Evolutionary conservation across 1,140 invertebrate species (phyloP), one percentile per base, ranked within the genome.

Genomic region (Pomacea maculata): DNA sequence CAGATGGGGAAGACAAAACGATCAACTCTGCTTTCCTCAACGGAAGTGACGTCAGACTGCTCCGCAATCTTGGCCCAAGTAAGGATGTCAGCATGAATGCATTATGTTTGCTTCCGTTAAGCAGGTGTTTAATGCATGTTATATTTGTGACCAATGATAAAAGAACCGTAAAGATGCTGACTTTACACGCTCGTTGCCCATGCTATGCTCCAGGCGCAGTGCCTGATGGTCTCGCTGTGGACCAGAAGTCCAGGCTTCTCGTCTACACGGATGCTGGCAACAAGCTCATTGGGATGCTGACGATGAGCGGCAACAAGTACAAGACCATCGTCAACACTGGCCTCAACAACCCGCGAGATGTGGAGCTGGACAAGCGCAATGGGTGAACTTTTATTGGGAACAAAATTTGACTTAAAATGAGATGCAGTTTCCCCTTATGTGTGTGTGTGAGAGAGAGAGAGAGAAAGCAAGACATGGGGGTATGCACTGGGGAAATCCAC

Each of bases 311-410:
- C 10, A 82, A 80, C 55, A 73, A 71, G 12, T 73, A 95, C 80
- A 97, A 96, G 34, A 6, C 34, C 10, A 92, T 99, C 11, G 95
- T 99, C 76, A 94, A 93, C 85, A 95, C 96, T 88, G 93, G 93
- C 25, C 92, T 99, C 15, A 96, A 98, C 88, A 96, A 99, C 91
- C 98, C 98, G 0, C 94, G 97, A 87, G 96, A 96, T 1, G 97
- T 99, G 84, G 97, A 96, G 6, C 92, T 99, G 6, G 97, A 99
- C 94, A 97, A 97, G 19, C 57, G 52, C n/a, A 83, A 83, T 75
- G 84, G 79, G 86, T 86, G 83, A 75, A 67, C 65, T 67, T 21
- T 25, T 67, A 7, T 67, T 67, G 2, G 4, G 65, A 25, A 19
- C 65, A 67, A 21, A 4, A 25, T 78, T 45, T 45, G 34, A 45